Base-by-base conservation (phyloP, 2,113 vertebrate genomes). In the Syngnathus scovelli region DNA sequence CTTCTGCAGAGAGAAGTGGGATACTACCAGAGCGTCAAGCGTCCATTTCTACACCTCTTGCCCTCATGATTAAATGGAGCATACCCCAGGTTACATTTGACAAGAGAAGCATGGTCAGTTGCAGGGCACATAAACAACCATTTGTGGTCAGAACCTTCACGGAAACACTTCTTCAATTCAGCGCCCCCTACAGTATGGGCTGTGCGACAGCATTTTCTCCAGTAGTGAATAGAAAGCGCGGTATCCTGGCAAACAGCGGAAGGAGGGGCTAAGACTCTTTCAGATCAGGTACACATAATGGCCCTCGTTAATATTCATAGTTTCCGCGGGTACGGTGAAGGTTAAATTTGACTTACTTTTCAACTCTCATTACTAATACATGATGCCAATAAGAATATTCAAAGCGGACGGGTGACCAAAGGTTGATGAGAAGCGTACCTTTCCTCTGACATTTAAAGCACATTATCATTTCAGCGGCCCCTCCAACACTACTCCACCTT, bases 261-360 rank as follows among this genome's bases (percentile, higher is more conserved):
- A 59, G 33, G 64, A 86, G 90, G 87, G 90, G 89, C 90, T 89
- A 88, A 90, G 73, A 90, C 87, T 91, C 89, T 91, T 92, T 92
- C 90, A 92, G 91, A 92, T 92, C 91, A 89, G 90, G 90, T 90
- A 91, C 89, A 92, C 87, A 91, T 92, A 92, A 92, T 92, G 86
- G 89, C 84, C 88, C 85, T 86, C 78, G 82, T 92, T 92, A 92
- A 92, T 92, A 92, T 92, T 92, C 91, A 92, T 91, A 88, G 90
- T 87, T 87, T 89, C 79, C 78, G 83, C 89, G 91, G 91, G 91
- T 91, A 91, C 86, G 84, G 89, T 80, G 91, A 91, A 92, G 92
- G 92, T 92, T 92, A 92, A 91, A 92, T 90, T 92, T 91, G 79
- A 91, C 90, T 91, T 90, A 90, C 90, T 92, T 91, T 90, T 90